Conservation (phyloP, 1,140 invertebrate genomes). For the Kradibia gibbosae region DNA sequence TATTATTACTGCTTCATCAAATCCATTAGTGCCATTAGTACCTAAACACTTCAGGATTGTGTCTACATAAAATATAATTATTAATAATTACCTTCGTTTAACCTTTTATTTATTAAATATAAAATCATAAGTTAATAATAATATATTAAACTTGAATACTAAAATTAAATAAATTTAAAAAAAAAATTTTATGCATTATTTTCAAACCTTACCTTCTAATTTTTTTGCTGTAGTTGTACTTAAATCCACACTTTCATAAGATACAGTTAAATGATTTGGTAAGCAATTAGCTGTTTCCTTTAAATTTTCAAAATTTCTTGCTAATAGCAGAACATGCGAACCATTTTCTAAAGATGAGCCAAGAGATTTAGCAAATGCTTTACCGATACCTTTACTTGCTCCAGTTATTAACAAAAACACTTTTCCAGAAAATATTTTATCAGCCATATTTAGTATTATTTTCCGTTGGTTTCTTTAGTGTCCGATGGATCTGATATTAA, state of each 20-base stretch:
- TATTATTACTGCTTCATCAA: conserved; percentile 82
- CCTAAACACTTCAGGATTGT: conserved; percentile 70
- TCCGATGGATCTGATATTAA: conserved; percentile 2
- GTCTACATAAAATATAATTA: conserved; percentile 57
- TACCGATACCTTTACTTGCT: conserved; percentile 90
- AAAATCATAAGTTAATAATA: too few relatives aligned
- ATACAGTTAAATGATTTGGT: conserved; percentile 69
- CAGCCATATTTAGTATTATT: conserved; percentile 48
- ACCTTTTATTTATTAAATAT: neutral
- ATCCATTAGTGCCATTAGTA: conserved; percentile 69
- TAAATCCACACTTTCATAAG: conserved; percentile 76
- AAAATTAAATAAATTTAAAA: too few relatives aligned
- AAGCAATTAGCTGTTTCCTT: conserved; percentile 75
- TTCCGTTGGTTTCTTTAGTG: conserved; percentile 27
- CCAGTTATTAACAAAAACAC: conserved; percentile 83
- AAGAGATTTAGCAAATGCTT: conserved; percentile 81
- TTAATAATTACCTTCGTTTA: conserved; percentile 9
- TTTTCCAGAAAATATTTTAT: conserved; percentile 68
- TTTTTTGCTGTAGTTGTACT: conserved; percentile 69
- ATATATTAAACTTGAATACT: too few relatives aligned
- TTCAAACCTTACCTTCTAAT: conserved; percentile 65
- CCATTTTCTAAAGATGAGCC: conserved; percentile 75
- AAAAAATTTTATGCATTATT: neutral
- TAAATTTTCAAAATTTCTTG: conserved; percentile 79
- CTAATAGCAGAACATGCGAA: conserved; percentile 84